Conservation (phyloP, 2,888 invertebrate species). For the Megalurothrips usitatus region DNA sequence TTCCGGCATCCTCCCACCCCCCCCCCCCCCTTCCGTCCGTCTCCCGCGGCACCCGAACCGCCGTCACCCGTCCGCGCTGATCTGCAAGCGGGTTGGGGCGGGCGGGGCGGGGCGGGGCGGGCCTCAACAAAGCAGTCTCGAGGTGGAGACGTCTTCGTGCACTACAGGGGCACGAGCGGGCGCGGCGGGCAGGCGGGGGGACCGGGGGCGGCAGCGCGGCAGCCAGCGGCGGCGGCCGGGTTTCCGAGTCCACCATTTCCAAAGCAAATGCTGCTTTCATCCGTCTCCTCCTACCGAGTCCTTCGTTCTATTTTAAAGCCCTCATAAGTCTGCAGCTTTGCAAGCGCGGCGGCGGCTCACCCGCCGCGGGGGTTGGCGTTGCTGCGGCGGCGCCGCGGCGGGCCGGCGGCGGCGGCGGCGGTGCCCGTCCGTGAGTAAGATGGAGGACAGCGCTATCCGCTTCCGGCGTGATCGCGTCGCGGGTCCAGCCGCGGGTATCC, state of each 20-base stretch:
- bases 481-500: too few relatives aligned
- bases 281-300: neutral
- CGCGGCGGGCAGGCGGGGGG: neutral
- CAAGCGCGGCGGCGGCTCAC: neutral
- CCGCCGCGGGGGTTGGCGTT: neutral
- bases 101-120: neutral
- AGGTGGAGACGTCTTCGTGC: neutral
- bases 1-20: too few relatives aligned
- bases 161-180: neutral
- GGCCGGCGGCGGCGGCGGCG: neutral
- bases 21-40: too few relatives aligned
- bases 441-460: too few relatives aligned
- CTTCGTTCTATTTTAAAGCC: neutral
- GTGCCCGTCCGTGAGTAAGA: too few relatives aligned
- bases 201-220: neutral
- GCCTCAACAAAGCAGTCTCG: neutral
- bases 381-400: neutral
- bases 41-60: too few relatives aligned
- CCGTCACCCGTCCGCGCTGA: too few relatives aligned
- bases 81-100: neutral
- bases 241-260: neutral
- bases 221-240: neutral
- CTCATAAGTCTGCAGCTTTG: conserved; percentile 20
- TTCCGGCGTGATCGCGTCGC: too few relatives aligned
- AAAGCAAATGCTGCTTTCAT: conserved; percentile 12